These are phyloP conservation scores for Tenualosa thibaudeaui DNA, from an alignment of 2,797 vertebrate species.

Conservation along the genomic window DNA sequence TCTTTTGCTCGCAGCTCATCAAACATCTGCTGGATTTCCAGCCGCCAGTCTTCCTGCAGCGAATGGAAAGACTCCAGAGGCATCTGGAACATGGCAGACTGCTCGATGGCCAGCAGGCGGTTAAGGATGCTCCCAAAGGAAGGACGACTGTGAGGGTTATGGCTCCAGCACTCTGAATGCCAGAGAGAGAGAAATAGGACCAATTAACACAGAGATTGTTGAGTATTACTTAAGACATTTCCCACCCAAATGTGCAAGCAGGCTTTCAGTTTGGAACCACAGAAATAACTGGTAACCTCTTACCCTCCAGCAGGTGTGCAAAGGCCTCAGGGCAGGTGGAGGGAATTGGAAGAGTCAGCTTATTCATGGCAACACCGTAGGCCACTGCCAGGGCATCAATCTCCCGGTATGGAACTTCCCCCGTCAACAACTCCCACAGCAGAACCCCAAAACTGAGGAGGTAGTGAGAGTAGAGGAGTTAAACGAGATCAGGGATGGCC, in stretches of 20 bases:
- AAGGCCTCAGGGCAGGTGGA: conserved; percentile 91
- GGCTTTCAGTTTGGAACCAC: neutral
- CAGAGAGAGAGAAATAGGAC: conserved; percentile 15
- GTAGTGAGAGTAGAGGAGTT: conserved; percentile 9
- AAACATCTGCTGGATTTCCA: conserved; percentile 93
- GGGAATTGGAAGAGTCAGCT: conserved; percentile 88
- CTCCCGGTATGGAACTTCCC: conserved; percentile 90
- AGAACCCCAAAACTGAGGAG: conserved; percentile 84
- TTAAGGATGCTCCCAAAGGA: conserved; percentile 81
- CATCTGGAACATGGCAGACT: conserved; percentile 91
- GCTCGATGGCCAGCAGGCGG: conserved; percentile 82
- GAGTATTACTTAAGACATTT: neutral
- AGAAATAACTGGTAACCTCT: conserved; percentile 28
- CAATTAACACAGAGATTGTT: neutral
- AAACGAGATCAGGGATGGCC: neutral
- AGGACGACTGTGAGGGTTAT: conserved; percentile 82
- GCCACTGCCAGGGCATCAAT: conserved; percentile 90
- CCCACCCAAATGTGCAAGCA: neutral
- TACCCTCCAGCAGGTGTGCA: conserved; percentile 84
- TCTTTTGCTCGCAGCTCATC: conserved; percentile 89
- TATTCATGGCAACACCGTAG: conserved; percentile 92
- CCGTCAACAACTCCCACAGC: conserved; percentile 90
- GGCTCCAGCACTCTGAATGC: conserved; percentile 84
- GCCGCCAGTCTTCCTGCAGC: conserved; percentile 89
- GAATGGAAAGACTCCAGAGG: conserved; percentile 92